Base-by-base conservation (phyloP, 64 coral and sea anemone genomes). In the Montipora foliosa region DNA sequence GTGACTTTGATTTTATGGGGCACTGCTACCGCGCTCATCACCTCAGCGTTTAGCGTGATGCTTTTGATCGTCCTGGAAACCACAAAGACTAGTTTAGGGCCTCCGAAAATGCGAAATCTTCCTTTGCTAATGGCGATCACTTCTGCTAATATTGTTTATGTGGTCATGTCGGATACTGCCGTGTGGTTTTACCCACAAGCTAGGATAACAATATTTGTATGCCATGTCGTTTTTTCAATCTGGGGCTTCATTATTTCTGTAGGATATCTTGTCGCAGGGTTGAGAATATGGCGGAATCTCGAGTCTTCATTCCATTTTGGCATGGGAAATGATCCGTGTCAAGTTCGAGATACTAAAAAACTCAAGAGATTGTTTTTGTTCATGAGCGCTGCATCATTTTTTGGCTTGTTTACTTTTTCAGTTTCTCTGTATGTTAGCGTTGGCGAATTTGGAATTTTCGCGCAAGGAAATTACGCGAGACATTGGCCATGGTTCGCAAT, bases 41-140 rank as follows among this genome's bases (percentile, higher is more conserved):
- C 92, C 8, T 94, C 95, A 3, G 88, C 95, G 15, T 79, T 94
- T 67, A 91, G 92, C 62, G 91, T 97, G 3, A 75, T 97, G 68
- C 77, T 97, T 9, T 25, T 97, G 20, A 94, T 97, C 58, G 55
- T 97, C 58, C 82, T 97, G 29, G 92, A 94, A 79, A 97, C 92
- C 19, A 97, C 95, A 22, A 90, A 92, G 70, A 88, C 70, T 1
- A 76, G 16, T 3, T 76, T 97, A 45, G 92, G 78, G 1, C 68
- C 95, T 76, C 79, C 95, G 8, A 79, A 60, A 68, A 66, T 97
- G 21, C 93, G 76, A 29, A 84, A 53, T 24, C 46, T 97, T 12
- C 58, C 88, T 17, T 78, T 97, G 47, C 78, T 97, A 70, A 25
- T 91, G 12, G 20, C 88, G 12, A 61, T 94, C 7, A 80, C 95